A percentile compares a stretch with the other conserved stretches of the same genome.
These are phyloP conservation scores for Amblyopsis rosae DNA, from an alignment of 2,113 vertebrate genomes.

Conservation along the genomic window DNA sequence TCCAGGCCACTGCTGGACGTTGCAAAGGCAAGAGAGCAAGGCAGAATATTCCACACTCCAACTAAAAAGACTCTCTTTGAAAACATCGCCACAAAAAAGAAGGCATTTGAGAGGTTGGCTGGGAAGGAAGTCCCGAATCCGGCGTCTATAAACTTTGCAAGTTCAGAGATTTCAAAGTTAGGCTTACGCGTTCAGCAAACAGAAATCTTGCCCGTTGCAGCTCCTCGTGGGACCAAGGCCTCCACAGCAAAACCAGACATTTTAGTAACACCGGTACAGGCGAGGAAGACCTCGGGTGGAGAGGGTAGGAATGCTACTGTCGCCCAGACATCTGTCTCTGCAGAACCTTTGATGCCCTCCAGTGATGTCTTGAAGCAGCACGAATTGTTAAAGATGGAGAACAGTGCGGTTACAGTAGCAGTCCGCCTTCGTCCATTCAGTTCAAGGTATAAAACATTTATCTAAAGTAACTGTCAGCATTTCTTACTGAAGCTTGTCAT, in stretches of 20 bases:
- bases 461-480: too few species aligned
- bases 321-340: not conserved
- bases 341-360: slow-evolving; percentile 29
- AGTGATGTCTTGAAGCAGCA: slow-evolving; percentile 41
- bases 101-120: slow-evolving; percentile 52
- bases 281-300: slow-evolving; percentile 37
- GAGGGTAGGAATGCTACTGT: not conserved
- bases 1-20: slow-evolving; percentile 20
- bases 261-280: slow-evolving; percentile 25
- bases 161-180: slow-evolving; percentile 65
- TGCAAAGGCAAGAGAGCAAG: slow-evolving; percentile 22
- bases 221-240: slow-evolving; percentile 30
- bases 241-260: slow-evolving; percentile 25
- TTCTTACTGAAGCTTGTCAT: too few species aligned
- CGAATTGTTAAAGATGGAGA: slow-evolving; percentile 78
- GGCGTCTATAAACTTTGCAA: slow-evolving; percentile 42
- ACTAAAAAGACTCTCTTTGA: slow-evolving; percentile 60
- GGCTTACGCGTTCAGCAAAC: slow-evolving; percentile 33
- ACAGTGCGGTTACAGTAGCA: slow-evolving; percentile 89
- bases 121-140: slow-evolving; percentile 57
- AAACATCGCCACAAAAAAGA: slow-evolving; percentile 64
- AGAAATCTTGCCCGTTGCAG: slow-evolving; percentile 28
- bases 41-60: slow-evolving; percentile 53
- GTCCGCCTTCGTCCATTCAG: slow-evolving; percentile 90
- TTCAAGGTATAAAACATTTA: slow-evolving; percentile 73